Conservation (phyloP, 2,797 vertebrate genomes). For the Hippopotamyrus pictus region DNA sequence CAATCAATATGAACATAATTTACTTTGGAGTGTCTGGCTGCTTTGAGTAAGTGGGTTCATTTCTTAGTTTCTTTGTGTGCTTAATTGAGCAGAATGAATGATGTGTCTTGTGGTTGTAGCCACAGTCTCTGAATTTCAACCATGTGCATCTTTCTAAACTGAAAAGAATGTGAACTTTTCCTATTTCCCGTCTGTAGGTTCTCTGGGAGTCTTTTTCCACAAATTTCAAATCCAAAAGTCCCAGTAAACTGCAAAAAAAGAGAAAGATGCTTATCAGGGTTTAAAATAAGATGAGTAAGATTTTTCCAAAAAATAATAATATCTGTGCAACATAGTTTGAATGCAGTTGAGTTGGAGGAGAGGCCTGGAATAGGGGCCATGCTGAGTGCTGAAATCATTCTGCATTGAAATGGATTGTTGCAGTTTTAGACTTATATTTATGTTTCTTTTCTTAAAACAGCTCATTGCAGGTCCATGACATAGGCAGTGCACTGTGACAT, state of each 20-base stretch:
- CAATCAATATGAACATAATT: not conserved
- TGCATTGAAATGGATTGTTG: not conserved
- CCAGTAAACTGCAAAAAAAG: not conserved
- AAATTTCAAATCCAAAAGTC: not conserved
- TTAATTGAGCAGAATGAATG: not conserved
- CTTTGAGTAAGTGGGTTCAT: not conserved
- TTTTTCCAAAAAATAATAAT: not conserved
- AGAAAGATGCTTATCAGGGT: not conserved
- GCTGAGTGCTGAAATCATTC: not conserved
- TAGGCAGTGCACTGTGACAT: not conserved
- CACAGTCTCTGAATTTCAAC: not conserved
- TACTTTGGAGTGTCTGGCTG: not conserved
- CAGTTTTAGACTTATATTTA: not conserved
- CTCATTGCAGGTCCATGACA: not conserved
- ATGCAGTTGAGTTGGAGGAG: not conserved
- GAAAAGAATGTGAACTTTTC: not conserved
- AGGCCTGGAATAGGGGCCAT: not conserved
- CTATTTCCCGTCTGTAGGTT: not conserved
- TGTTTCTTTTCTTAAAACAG: not conserved
- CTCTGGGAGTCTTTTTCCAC: not conserved
- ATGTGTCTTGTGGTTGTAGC: not conserved
- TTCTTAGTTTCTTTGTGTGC: not conserved
- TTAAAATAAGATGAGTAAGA: constrained; percentile 6
- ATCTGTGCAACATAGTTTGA: not conserved
- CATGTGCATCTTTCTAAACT: not conserved